Conservation (phyloP, 2,888 invertebrate genomes). For the Meloe dianella region DNA sequence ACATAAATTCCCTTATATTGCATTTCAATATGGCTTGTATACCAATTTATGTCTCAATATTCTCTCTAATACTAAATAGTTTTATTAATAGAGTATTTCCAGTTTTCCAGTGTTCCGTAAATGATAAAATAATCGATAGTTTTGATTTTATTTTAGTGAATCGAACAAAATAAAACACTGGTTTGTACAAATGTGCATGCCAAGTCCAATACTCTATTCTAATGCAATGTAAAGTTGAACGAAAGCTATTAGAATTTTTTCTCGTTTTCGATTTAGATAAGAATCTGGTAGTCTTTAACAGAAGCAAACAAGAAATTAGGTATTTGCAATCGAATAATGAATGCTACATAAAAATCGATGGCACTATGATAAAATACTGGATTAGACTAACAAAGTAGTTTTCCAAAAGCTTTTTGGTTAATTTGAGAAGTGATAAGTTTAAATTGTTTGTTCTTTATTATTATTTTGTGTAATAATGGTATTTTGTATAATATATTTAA, state of each 20-base stretch:
- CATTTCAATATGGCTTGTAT: constrained; percentile 18
- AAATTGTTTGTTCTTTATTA: not conserved
- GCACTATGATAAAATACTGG: not conserved
- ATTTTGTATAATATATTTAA: not conserved
- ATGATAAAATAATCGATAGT: not conserved
- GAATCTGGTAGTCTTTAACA: constrained; percentile 34
- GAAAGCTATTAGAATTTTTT: constrained; percentile 40
- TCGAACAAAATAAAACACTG: too few species aligned
- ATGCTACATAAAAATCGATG: constrained; percentile 25
- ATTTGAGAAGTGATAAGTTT: not conserved
- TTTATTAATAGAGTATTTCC: not conserved
- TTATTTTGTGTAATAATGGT: not conserved
- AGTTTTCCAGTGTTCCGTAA: not conserved
- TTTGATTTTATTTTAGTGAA: not conserved
- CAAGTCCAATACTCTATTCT: constrained; percentile 28
- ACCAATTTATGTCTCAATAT: constrained; percentile 4
- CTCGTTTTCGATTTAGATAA: constrained; percentile 40
- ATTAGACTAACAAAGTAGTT: constrained; percentile 2
- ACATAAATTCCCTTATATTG: constrained; percentile 32
- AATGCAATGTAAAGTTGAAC: constrained; percentile 39
- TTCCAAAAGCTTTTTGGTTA: too few species aligned
- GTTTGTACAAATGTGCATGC: not conserved
- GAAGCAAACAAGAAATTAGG: constrained; percentile 38
- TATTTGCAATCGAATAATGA: constrained; percentile 28
- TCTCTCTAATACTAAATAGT: not conserved